Evolutionary conservation across 2,797 vertebrate genomes (phyloP), one percentile per base, ranked within the genome.

Genomic region (Cuniculus paca): DNA sequence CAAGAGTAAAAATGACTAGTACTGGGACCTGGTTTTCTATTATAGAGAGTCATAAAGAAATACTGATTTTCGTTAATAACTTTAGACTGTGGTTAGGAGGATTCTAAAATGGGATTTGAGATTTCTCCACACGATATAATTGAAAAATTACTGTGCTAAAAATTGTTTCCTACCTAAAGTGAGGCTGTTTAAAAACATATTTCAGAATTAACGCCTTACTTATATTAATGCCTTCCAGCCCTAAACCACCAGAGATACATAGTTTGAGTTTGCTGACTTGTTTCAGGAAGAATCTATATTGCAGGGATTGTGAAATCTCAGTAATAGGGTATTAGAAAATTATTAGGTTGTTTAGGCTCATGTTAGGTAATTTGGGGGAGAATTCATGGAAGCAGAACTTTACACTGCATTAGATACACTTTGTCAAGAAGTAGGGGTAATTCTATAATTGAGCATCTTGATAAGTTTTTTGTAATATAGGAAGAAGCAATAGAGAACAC

Each of bases 161-260:
- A 95, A 83, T 94, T 84, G 92, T 42, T 74, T 74, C 13, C 54
- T 88, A 61, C 9, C n/a, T 58, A 72, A 19, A 81, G 2, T 48
- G 19, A 96, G 88, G 68, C n/a, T 90, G 8, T 84, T 93, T 96
- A 56, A 68, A 85, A 86, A 42, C 42, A 54, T 24, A 11, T 48
- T 87, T 95, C 42, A 36, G 60, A 92, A 39, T 19, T 70, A 22
- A 72, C 0, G 20, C 42, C 10, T 95, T 88, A 24, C 24, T 89
- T 78, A 6, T 84, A n/a, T 84, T 83, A 74, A 84, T 85, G 28
- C 16, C 11, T 3, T 77, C 58, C 10, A 90, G 78, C 31, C 75
- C 20, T 42, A 72, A 45, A 74, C 39, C 39, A 87, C 6, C 12
- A 56, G 88, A 77, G 36, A 88, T 10, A 84, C 12, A 72, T 5